phyloP scores from a whole-genome alignment of 2,113 vertebrate genomes.

The Promerops cafer region DNA sequence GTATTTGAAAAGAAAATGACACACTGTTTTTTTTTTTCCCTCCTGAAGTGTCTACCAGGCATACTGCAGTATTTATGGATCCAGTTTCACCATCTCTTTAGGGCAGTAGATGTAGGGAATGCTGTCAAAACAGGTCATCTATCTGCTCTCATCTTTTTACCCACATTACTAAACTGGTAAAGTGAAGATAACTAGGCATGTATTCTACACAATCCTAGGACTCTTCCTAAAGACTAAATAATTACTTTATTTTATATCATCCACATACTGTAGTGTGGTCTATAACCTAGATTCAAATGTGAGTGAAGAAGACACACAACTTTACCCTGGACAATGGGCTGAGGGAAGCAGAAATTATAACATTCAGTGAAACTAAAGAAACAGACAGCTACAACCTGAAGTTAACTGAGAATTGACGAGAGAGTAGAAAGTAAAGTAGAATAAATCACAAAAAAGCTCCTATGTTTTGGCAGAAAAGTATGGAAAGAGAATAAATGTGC shows the following conservation, averaged over 20 bases:
- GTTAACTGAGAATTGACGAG: background rate
- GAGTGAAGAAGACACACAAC: background rate
- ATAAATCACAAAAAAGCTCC: background rate
- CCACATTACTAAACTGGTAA: background rate
- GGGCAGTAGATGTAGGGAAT: background rate
- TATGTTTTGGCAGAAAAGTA: background rate
- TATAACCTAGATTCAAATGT: background rate
- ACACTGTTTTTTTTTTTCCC: background rate
- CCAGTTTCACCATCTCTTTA: background rate
- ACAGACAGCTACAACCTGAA: background rate
- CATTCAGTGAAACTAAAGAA: background rate
- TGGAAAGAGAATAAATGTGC: background rate
- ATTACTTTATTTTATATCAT: background rate
- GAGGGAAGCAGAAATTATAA: background rate
- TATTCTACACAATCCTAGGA: background rate
- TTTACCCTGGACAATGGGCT: fast-evolving
- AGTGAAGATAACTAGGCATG: background rate
- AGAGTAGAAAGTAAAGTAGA: background rate
- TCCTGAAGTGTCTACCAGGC: background rate
- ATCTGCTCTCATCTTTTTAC: background rate
- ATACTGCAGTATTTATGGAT: background rate
- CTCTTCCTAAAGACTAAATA: background rate
- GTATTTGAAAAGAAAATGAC: background rate
- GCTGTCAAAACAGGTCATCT: background rate
- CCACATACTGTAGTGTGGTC: background rate